Evolutionary conservation across 2,888 invertebrate genomes (phyloP), one percentile per base, ranked within the genome.

Genomic region (Dilophus febrilis): DNA sequence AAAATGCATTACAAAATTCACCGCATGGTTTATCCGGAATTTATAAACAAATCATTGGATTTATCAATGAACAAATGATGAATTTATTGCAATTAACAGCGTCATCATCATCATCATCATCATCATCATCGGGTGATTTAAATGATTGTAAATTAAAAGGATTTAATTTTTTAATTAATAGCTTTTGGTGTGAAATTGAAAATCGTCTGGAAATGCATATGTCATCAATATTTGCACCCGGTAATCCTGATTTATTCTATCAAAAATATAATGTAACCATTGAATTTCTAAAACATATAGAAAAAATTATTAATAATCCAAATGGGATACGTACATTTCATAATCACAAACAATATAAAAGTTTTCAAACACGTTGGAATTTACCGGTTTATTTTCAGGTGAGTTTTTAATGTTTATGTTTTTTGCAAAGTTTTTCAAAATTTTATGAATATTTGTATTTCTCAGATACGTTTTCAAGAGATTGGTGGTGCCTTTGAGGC

Each of bases 331-430:
- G 68, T 44, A 53, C 70, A 18, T 67, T 88, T 40, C 68, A 73
- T 46, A 64, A 68, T 40, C 77, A 84, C 52, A 59, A 70, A 2
- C 77, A 81, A 46, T 88, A 83, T 53, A 74, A 74, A 51, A 76
- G 72, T 46, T 87, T 90, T 54, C 72, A 86, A 48, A 75, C 76
- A 47, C 77, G 85, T 49, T 95, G 92, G 85, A 94, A 92, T 63
- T 67, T 94, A 38, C 85, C 90, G 11, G 91, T 95, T n/a, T 95
- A 95, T 62, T 94, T 88, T 59, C 92, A 94, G 65, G 37, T 37
- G 22, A 22, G 22, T 22, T 6, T 6, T 22, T 22, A 22, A n/a
- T n/a, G n/a, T n/a, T n/a, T n/a, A n/a, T n/a, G n/a, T n/a, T n/a
- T n/a, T n/a, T n/a, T n/a, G n/a, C n/a, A n/a, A n/a, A n/a, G n/a